A percentile compares a stretch with the other conserved stretches of the same genome.
phyloP scores from a whole-genome alignment of 2,888 invertebrate genomes.

The Sinhomidia bicolor region DNA sequence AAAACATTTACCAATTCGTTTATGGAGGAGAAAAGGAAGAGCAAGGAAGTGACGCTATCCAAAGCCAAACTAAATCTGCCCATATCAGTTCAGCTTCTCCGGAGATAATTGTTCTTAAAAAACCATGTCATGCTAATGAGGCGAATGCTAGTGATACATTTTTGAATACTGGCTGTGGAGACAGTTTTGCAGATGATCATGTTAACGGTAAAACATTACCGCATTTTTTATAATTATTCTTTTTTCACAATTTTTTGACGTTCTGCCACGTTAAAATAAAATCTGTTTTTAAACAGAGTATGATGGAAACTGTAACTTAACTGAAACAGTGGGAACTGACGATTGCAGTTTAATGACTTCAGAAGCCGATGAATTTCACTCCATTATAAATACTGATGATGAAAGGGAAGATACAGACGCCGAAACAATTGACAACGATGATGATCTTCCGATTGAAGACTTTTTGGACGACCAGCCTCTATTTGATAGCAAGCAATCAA shows the following conservation, averaged over 20 bases:
- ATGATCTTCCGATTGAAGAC: background rate
- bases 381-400: constrained; percentile 46
- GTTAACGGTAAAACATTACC: too few species aligned
- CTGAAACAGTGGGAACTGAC: too few species aligned
- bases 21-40: constrained; percentile 14
- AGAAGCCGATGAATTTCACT: constrained; percentile 55
- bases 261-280: too few species aligned
- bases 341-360: constrained; percentile 33
- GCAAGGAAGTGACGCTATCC: background rate
- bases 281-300: too few species aligned
- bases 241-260: too few species aligned
- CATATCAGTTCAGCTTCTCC: constrained; percentile 57
- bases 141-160: background rate
- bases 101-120: constrained; percentile 60
- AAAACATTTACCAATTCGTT: background rate
- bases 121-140: background rate
- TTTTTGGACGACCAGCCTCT: background rate
- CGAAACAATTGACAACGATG: constrained; percentile 33
- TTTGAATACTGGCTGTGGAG: background rate
- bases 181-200: too few species aligned
- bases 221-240: too few species aligned
- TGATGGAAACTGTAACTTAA: too few species aligned
- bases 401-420: constrained; percentile 20
- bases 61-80: background rate
- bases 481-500: background rate